Evolutionary conservation across 2,797 vertebrate genomes (phyloP).

Genomic region (Limnodromus scolopaceus): DNA sequence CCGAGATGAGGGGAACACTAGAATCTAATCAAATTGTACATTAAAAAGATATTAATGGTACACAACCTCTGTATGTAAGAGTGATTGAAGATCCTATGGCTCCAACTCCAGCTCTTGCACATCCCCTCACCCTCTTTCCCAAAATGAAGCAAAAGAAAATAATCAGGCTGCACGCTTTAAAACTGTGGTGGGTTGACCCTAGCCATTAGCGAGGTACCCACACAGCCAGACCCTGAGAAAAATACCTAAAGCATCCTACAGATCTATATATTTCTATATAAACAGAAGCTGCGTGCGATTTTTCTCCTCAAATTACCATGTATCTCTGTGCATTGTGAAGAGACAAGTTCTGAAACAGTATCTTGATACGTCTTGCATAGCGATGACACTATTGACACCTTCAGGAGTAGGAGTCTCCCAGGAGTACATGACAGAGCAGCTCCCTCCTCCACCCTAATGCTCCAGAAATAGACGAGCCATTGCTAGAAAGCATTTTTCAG

Average conservation of each 20-base stretch:
- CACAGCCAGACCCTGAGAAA: neutral
- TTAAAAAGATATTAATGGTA: neutral
- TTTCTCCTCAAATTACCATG: neutral
- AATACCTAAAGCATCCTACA: neutral
- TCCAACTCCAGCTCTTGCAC: neutral
- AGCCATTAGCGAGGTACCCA: neutral
- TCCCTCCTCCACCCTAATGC: conserved; percentile 60
- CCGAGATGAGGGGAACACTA: neutral
- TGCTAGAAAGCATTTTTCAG: conserved; percentile 66
- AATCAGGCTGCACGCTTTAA: neutral
- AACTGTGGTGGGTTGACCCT: neutral
- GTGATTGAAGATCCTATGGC: neutral
- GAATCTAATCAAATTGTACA: neutral
- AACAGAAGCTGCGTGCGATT: neutral
- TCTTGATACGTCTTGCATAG: neutral
- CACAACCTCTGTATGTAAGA: neutral
- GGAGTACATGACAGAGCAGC: conserved; percentile 57
- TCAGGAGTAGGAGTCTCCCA: conserved; percentile 63
- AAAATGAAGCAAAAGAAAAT: neutral
- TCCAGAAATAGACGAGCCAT: conserved; percentile 63
- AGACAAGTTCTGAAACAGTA: neutral
- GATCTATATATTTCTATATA: neutral
- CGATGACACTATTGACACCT: conserved; percentile 52
- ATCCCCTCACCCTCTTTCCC: neutral
- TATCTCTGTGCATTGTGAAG: neutral